Evolutionary conservation across 2,888 invertebrate genomes (phyloP).

Genomic region (Cephus runcator): DNA sequence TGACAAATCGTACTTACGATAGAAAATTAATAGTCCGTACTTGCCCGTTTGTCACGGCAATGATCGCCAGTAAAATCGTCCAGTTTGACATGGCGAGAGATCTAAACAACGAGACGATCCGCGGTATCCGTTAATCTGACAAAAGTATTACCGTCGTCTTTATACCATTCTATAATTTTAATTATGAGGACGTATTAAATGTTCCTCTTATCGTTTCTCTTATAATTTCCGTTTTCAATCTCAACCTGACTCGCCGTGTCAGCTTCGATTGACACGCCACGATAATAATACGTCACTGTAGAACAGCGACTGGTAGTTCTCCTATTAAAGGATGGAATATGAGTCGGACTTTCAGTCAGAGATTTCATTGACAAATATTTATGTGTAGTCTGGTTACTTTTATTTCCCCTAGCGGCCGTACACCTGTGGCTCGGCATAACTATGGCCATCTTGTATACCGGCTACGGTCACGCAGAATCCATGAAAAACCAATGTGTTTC

Average conservation of each 20-base stretch:
- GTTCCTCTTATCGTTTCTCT: neutral
- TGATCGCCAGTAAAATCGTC: neutral
- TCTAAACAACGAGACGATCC: neutral
- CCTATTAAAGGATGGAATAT: neutral
- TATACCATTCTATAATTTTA: neutral
- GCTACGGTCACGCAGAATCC: neutral
- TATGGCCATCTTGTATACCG: neutral
- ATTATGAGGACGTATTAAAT: neutral
- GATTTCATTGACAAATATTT: neutral
- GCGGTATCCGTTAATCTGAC: neutral
- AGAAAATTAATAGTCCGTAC: neutral
- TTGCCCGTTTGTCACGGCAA: neutral
- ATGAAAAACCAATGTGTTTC: neutral
- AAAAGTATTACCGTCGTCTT: neutral
- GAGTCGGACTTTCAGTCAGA: neutral
- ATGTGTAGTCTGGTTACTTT: neutral
- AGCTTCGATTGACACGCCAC: neutral
- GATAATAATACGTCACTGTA: neutral
- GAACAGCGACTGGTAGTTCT: neutral
- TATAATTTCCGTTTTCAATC: neutral
- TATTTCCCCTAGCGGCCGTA: no score
- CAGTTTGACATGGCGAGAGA: neutral
- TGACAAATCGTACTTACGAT: neutral
- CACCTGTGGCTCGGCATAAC: no score
- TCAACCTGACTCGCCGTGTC: neutral